Base-by-base conservation (phyloP, 1,140 invertebrate genomes). In the Antheraea pernyi region DNA sequence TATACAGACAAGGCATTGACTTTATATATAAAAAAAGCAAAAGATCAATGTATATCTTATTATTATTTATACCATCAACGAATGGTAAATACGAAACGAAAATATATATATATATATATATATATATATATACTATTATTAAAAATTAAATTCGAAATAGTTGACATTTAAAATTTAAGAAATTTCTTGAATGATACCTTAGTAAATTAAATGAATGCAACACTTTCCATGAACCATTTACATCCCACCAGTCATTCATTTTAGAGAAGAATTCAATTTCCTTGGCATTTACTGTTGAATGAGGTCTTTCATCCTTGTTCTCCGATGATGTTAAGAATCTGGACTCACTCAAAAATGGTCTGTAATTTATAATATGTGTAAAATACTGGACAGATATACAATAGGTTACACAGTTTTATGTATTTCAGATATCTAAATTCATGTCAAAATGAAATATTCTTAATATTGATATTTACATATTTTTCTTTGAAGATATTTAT, bases 191-290 rank as follows among this genome's bases (percentile, higher is more conserved):
- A 19, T 46, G 0, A 42, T 81, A 91, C 91, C 92, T 83, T 13
- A 95, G 65, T 72, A 89, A 85, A 86, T 95, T 95, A 69, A 94
- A 86, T 13, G 83, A 74, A 81, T 95, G 94, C 10, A 95, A 83
- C n/a, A 85, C 70, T 75, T 84, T 85, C 39, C 93, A 67, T 19
- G 77, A 70, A 7, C 94, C 93, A 48, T 85, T 76, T 19, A 79
- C 69, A 80, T 94, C 78, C 95, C 95, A 96, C 95, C 95, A 95
- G 18, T 81, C 71, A 13, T 85, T 76, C 11, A 75, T 72, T 46
- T 75, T 66, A 42, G 77, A 71, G 73, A 85, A 84, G 36, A 69
- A 68, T n/a, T 87, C 65, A 6, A 89, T 74, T 72, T 88, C 80
- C 6, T 7, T 22, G 0, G 16, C 19, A 30, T 60, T 18, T 53